These are phyloP conservation scores for Melanophora roralis DNA, from an alignment of 2,888 invertebrate genomes.

Conservation along the genomic window DNA sequence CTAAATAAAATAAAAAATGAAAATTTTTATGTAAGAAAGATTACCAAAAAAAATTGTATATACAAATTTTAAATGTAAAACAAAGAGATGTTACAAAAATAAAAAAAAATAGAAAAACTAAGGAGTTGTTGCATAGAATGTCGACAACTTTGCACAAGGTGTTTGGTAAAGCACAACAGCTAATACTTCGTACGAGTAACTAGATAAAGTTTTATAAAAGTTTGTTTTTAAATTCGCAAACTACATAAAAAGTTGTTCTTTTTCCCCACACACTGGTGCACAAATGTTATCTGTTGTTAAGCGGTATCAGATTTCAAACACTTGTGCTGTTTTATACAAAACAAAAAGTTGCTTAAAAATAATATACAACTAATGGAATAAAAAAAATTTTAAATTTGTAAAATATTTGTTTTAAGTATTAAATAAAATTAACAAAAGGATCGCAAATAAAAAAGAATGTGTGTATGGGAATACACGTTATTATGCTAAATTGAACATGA, in stretches of 20 bases:
- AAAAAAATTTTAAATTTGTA: slow-evolving; percentile 2
- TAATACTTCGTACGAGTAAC: neutral
- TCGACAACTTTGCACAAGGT: slow-evolving; percentile 30
- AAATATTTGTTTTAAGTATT: slow-evolving; percentile 13
- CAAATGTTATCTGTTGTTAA: slow-evolving; percentile 26
- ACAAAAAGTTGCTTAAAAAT: neutral
- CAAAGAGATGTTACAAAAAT: slow-evolving; percentile 24
- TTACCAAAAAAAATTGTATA: neutral
- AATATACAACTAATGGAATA: slow-evolving; percentile 14
- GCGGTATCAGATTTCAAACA: slow-evolving; percentile 46
- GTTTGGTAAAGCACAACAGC: slow-evolving; percentile 24
- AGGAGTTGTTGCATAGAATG: slow-evolving; percentile 22
- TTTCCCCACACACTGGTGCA: neutral
- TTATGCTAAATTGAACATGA: neutral
- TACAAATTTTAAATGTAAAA: slow-evolving; percentile 26
- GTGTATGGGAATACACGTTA: neutral
- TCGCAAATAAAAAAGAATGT: neutral
- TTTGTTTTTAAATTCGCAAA: neutral
- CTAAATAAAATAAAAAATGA: neutral
- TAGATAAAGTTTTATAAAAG: slow-evolving; percentile 32
- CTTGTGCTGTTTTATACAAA: slow-evolving; percentile 1
- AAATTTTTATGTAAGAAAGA: slow-evolving; percentile 18
- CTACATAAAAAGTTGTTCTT: neutral
- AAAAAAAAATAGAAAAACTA: slow-evolving; percentile 1
- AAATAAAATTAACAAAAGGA: neutral